These are phyloP conservation scores for Holcopasites calliopsidis DNA, from an alignment of 1,140 invertebrate genomes.

Conservation along the genomic window DNA sequence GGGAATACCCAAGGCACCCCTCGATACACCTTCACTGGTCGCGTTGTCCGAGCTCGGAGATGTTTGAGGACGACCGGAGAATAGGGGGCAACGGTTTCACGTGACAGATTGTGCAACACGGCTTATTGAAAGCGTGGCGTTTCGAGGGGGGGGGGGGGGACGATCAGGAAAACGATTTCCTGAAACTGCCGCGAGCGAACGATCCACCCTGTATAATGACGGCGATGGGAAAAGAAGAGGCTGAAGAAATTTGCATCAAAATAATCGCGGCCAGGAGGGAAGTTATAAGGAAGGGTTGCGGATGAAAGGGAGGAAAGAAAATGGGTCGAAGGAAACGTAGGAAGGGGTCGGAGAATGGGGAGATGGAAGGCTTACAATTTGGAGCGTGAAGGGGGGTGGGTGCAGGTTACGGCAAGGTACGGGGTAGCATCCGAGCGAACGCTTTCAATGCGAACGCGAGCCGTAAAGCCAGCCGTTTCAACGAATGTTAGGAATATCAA, in stretches of 20 bases:
- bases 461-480: slow-evolving; percentile 66
- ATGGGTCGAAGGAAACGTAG: not conserved
- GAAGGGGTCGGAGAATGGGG: slow-evolving; percentile 9
- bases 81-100: slow-evolving; percentile 10
- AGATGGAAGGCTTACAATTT: slow-evolving; percentile 28
- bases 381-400: slow-evolving; percentile 28
- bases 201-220: no score
- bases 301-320: not conserved
- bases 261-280: not conserved
- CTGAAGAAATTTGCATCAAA: not conserved
- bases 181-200: no score
- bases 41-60: slow-evolving; percentile 20
- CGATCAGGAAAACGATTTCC: not conserved
- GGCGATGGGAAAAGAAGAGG: no score
- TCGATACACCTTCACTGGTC: slow-evolving; percentile 8
- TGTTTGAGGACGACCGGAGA: not conserved
- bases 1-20: not conserved
- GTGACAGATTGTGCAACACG: slow-evolving; percentile 19
- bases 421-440: slow-evolving; percentile 49
- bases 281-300: not conserved
- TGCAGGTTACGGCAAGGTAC: slow-evolving; percentile 26
- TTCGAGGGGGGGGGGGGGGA: not conserved
- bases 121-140: slow-evolving; percentile 22
- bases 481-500: slow-evolving; percentile 70
- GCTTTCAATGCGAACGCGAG: slow-evolving; percentile 66